A percentile compares a stretch with the other conserved stretches of the same genome.
These are phyloP conservation scores for Penaeus vannamei DNA, from an alignment of 1,140 invertebrate genomes.

Conservation along the genomic window DNA sequence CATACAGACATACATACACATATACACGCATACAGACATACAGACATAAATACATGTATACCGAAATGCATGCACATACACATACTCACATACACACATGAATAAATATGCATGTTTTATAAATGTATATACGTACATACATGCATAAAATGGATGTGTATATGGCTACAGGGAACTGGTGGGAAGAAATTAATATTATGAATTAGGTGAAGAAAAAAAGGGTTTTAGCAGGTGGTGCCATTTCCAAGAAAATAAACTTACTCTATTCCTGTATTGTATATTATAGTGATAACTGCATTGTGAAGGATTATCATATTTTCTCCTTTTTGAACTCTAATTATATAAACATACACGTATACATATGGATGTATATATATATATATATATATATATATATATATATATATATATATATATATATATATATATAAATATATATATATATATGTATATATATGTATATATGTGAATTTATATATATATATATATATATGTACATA, in stretches of 20 bases:
- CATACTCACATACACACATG: neutral
- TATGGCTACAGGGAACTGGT: no score
- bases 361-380: neutral
- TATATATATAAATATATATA: slow-evolving; percentile 21
- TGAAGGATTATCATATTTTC: no score
- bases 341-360: no score
- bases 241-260: no score
- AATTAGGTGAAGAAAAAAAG: no score
- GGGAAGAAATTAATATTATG: no score
- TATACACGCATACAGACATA: neutral
- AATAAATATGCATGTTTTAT: neutral
- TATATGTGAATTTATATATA: slow-evolving; percentile 9
- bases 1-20: no score
- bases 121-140: neutral
- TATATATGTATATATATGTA: slow-evolving; percentile 12
- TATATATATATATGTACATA: slow-evolving; percentile 11
- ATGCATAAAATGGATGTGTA: neutral
- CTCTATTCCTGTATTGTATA: no score
- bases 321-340: no score
- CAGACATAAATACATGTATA: neutral
- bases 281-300: no score
- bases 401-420: slow-evolving; percentile 33
- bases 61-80: neutral
- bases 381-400: slow-evolving; percentile 2
- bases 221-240: no score